Evolutionary conservation across 2,113 vertebrate genomes (phyloP), one percentile per base, ranked within the genome.

Genomic region (Phasianus colchicus): DNA sequence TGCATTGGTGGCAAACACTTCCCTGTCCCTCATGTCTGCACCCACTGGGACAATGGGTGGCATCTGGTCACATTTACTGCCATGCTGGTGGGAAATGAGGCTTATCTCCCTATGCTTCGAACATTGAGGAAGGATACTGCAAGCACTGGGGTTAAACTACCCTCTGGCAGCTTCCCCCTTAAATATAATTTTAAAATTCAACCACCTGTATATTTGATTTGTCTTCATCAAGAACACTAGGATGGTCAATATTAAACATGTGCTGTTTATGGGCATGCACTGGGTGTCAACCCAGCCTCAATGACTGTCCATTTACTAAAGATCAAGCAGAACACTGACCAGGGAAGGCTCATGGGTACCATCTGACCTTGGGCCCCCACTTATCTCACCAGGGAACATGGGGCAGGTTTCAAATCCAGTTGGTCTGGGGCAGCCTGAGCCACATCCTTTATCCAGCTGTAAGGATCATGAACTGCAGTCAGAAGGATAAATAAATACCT

Each of bases 401-500:
- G 17, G 36, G 72, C n/a, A 60, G 5, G 25, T 48, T 42, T 19
- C 43, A 36, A 0, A 0, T 45, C 38, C 72, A 54, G 48, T 0
- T 22, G 36, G 42, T 13, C 2, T 0, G 15, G 13, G 17, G 42
- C 10, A 6, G 10, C 24, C 34, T 71, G 32, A n/a, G 48, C 7
- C 63, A 45, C 64, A 57, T n/a, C 43, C 57, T 30, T 45, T 0
- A 0, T n/a, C 64, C 72, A 63, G 67, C 63, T 20, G 54, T 66
- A 60, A 45, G 45, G 66, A 80, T 42, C 78, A 5, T 17, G 14
- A 92, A 58, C 67, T 77, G 45, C 45, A 76, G 72, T 40, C 64
- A 86, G 88, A 77, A 77, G 20, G 30, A 38, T 48, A 78, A 65
- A 76, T 29, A 76, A 94, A 83, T 29, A 58, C 29, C 45, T 58